phyloP scores from a whole-genome alignment of 2,888 invertebrate species.

The Hipparchia semele region DNA sequence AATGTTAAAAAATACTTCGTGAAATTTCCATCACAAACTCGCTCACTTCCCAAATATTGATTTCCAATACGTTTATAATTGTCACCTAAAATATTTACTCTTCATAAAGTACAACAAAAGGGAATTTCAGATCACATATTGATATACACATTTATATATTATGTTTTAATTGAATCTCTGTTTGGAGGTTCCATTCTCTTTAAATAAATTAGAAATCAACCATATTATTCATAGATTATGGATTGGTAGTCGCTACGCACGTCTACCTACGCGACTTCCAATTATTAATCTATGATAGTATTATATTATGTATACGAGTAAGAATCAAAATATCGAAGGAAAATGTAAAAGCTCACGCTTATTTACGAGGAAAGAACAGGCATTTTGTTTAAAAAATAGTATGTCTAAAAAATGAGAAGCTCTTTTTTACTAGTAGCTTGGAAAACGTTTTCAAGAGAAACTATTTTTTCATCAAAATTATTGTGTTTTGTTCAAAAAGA shows the following conservation, averaged over 20 bases:
- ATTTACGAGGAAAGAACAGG: background rate
- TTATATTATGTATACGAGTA: no score
- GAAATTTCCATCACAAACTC: slow-evolving; percentile 1
- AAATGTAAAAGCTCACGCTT: background rate
- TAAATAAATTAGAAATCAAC: background rate
- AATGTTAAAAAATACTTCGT: slow-evolving; percentile 1
- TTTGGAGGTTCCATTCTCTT: background rate
- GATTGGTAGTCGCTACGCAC: no score
- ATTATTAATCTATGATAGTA: no score
- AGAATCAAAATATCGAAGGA: background rate
- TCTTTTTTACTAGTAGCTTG: no score
- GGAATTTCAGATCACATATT: background rate
- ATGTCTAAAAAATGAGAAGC: no score
- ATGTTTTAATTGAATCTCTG: background rate
- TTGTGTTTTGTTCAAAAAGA: no score
- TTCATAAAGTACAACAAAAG: background rate
- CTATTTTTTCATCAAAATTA: no score
- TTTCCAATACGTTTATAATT: slow-evolving; percentile 8
- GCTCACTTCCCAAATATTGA: background rate
- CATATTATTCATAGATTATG: background rate
- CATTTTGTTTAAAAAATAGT: background rate
- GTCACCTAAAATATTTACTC: slow-evolving; percentile 8
- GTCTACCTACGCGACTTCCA: no score
- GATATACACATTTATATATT: background rate
- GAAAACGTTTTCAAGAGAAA: no score